Percentiles rank a stretch among this genome's conserved stretches.
These are phyloP conservation scores for Speoplatyrhinus poulsoni DNA, from an alignment of 2,113 vertebrate species.

Conservation along the genomic window DNA sequence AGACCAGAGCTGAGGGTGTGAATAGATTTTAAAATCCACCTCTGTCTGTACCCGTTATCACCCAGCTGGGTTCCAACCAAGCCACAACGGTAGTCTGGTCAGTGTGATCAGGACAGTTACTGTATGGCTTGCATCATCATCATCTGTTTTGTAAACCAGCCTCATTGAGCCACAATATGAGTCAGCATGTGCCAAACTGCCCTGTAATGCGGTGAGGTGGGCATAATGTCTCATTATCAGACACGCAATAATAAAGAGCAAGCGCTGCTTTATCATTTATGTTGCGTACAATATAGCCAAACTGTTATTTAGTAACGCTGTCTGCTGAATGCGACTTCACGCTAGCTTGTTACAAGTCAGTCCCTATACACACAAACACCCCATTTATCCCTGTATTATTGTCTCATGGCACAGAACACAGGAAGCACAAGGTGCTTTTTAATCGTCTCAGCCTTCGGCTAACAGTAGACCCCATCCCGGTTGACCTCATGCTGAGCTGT, in stretches of 20 bases:
- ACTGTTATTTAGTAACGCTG: neutral
- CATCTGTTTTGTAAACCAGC: neutral
- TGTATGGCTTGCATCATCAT: slow-evolving; percentile 4
- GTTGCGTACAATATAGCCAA: no score
- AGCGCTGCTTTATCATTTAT: no score
- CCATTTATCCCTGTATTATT: slow-evolving; percentile 7
- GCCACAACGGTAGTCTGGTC: neutral
- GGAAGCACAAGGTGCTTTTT: slow-evolving; percentile 1
- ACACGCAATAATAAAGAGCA: no score
- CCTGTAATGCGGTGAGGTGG: no score
- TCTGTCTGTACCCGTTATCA: slow-evolving; percentile 15
- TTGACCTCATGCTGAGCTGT: slow-evolving; percentile 40
- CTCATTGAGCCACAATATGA: no score
- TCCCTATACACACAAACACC: neutral
- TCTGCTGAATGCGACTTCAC: neutral
- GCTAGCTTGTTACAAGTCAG: neutral
- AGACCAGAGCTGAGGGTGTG: slow-evolving; percentile 17
- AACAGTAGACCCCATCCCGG: slow-evolving; percentile 28
- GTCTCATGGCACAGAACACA: neutral
- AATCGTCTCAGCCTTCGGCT: slow-evolving; percentile 14
- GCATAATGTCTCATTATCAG: no score
- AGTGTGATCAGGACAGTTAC: slow-evolving; percentile 22
- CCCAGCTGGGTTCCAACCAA: slow-evolving; percentile 7
- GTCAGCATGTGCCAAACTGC: no score
- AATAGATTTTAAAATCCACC: slow-evolving; percentile 25